Evolutionary conservation across 2,797 vertebrate genomes (phyloP).

Genomic region (Aselliscus stoliczkanus): DNA sequence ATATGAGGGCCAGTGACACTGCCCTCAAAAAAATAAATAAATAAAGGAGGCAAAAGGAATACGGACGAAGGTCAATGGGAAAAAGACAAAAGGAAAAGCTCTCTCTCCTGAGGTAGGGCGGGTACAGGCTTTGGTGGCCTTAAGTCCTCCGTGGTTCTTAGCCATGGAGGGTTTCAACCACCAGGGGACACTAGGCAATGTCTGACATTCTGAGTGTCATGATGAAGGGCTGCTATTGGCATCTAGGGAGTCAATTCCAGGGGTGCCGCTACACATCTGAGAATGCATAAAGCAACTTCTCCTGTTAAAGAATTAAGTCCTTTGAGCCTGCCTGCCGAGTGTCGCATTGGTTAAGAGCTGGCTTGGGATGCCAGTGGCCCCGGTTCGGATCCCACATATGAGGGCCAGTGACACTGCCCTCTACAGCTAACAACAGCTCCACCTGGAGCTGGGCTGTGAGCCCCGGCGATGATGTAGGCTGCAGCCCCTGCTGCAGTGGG

Average conservation of each 20-base stretch:
- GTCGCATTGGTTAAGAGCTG: too few relatives aligned
- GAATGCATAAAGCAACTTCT: neutral
- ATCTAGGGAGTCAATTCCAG: neutral
- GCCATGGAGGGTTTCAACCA: neutral
- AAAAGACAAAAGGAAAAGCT: neutral
- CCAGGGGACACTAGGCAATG: neutral
- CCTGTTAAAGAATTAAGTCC: neutral
- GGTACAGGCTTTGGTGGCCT: neutral
- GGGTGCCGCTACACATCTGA: neutral
- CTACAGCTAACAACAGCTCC: too few relatives aligned
- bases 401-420: too few relatives aligned
- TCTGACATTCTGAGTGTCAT: neutral
- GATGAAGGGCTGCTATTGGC: neutral
- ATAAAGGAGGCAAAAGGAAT: neutral
- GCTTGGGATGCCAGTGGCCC: too few relatives aligned
- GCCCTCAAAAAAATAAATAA: too few relatives aligned
- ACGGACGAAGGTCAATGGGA: neutral
- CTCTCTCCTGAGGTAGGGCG: neutral
- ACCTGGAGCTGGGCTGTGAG: too few relatives aligned
- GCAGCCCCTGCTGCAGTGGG: too few relatives aligned
- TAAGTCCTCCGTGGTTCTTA: neutral
- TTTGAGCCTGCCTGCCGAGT: too few relatives aligned
- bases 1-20: too few relatives aligned
- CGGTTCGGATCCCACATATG: too few relatives aligned
- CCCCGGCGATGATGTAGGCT: too few relatives aligned